Base-by-base conservation (phyloP, 2,888 invertebrate genomes). In the Camptogramma bilineatum region DNA sequence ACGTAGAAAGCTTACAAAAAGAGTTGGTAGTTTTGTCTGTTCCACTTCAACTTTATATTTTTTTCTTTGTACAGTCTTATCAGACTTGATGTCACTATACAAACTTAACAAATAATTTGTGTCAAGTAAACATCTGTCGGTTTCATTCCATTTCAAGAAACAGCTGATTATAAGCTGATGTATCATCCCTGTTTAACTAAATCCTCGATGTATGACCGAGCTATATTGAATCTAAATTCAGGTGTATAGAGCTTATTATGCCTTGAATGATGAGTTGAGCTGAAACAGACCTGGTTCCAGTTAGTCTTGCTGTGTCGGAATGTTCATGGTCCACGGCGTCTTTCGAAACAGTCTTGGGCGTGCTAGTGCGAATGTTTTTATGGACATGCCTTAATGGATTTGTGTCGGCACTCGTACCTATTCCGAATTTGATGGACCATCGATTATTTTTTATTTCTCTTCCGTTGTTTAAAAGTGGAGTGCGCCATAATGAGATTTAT, bases 291-390 rank as follows among this genome's bases (percentile, higher is more conserved):
- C 87, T 90, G 90, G 81, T 79, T 81, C 81, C 79, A 81, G 81
- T 82, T 81, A 77, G 84, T 86, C 86, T 85, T 86, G 88, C 84
- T 85, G 85, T 80, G 81, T 80, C 84, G 91, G 93, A 92, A 93
- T 93, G 91, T 93, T 93, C 84, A 92, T 91, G 93, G 83, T 91
- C 87, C 83, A 84, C 76, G 75, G 90, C 83, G 70, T 85, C 89
- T 91, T 92, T 92, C 91, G 92, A 90, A 93, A 93, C 91, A 90
- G 86, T 86, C 83, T 86, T 83, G 82, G 82, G 79, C 84, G 85
- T 85, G 84, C 86, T 85, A 86, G 89, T 91, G 92, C 92, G 84
- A 93, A 93, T 90, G 91, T 91, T 91, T 90, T 73, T 91, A 79
- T 87, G 73, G 81, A 80, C 79, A 80, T 79, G 82, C 76, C 79